Evolutionary conservation across 2,113 vertebrate genomes (phyloP).

Genomic region (Eurypyga helias): DNA sequence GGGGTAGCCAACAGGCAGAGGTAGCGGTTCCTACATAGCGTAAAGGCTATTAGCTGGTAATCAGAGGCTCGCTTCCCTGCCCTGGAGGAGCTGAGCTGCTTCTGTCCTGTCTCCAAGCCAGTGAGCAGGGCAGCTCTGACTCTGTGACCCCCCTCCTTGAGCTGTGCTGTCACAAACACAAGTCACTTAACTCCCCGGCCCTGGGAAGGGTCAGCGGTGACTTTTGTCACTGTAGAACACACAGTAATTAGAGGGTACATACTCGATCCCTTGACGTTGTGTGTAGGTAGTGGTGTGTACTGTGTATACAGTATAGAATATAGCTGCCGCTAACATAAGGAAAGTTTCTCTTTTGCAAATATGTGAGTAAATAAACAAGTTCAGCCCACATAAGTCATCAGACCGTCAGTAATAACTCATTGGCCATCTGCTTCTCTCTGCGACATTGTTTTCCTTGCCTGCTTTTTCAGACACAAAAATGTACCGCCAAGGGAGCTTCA

Average conservation of each 20-base stretch:
- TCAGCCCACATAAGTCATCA: constrained; percentile 58
- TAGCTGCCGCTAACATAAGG: constrained; percentile 33
- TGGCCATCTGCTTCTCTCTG: constrained; percentile 70
- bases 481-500: constrained; percentile 1
- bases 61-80: not conserved
- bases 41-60: not conserved
- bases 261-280: not conserved
- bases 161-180: not conserved
- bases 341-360: constrained; percentile 27
- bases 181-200: not conserved
- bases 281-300: not conserved
- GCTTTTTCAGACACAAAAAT: not conserved
- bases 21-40: not conserved
- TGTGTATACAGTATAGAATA: not conserved
- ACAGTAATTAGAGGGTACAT: not conserved
- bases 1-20: not conserved
- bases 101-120: not conserved
- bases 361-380: constrained; percentile 61
- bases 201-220: not conserved
- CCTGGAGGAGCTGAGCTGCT: not conserved
- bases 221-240: not conserved
- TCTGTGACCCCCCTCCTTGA: not conserved
- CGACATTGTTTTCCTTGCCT: constrained; percentile 39
- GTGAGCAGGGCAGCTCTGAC: not conserved
- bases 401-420: constrained; percentile 43